phyloP scores from a whole-genome alignment of 2,797 vertebrate genomes.

The Chelmon rostratus region DNA sequence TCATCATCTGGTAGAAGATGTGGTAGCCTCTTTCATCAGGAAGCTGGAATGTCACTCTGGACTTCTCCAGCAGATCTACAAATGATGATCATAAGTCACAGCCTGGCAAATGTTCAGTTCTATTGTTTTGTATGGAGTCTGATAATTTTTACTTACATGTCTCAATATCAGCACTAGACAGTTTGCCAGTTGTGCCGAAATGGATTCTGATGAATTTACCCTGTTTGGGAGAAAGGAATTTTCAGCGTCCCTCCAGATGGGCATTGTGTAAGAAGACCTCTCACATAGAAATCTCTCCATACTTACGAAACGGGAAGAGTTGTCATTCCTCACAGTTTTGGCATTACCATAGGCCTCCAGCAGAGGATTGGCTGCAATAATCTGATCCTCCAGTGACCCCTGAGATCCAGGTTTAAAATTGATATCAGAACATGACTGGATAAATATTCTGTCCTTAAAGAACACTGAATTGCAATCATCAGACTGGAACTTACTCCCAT shows the following conservation, averaged over 20 bases:
- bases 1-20: slow-evolving; percentile 93
- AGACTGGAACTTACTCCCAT: slow-evolving; percentile 15
- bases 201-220: slow-evolving; percentile 89
- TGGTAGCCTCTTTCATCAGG: slow-evolving; percentile 91
- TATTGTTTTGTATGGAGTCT: background rate
- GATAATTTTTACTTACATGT: slow-evolving; percentile 85
- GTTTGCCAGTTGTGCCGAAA: slow-evolving; percentile 86
- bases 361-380: slow-evolving; percentile 89
- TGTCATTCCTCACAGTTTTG: slow-evolving; percentile 94
- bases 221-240: slow-evolving; percentile 56
- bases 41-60: slow-evolving; percentile 91
- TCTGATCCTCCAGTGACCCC: slow-evolving; percentile 90
- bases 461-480: background rate
- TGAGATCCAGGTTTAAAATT: slow-evolving; percentile 42
- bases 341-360: slow-evolving; percentile 93
- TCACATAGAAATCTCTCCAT: slow-evolving; percentile 4
- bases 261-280: background rate
- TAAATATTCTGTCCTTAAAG: background rate
- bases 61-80: slow-evolving; percentile 91
- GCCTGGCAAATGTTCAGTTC: background rate
- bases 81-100: slow-evolving; percentile 28
- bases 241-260: background rate
- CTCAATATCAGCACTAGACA: slow-evolving; percentile 93
- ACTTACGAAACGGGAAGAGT: slow-evolving; percentile 93
- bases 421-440: background rate